A percentile compares a stretch with the other conserved stretches of the same genome.
These are phyloP conservation scores for Blastobasis lacticolella DNA, from an alignment of 2,888 invertebrate genomes.

Conservation along the genomic window DNA sequence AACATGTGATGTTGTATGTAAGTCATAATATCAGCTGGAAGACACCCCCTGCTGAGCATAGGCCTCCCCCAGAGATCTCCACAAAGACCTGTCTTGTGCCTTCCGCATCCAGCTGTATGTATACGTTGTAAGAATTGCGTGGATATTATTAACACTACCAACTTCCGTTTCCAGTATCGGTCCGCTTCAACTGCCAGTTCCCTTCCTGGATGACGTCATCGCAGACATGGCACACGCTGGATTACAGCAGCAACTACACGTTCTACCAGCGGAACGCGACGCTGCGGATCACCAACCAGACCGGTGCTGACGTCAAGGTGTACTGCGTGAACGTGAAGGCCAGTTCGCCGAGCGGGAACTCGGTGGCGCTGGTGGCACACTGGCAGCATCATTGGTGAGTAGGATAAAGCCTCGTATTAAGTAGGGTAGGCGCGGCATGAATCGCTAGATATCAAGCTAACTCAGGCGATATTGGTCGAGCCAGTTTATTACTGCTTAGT, in stretches of 20 bases:
- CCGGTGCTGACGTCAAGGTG: constrained; percentile 77
- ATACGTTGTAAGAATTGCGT: too few relatives aligned
- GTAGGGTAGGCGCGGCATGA: too few relatives aligned
- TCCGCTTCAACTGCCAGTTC: constrained; percentile 87
- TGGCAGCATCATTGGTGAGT: constrained; percentile 71
- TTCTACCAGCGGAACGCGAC: constrained; percentile 89
- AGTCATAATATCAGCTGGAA: too few relatives aligned
- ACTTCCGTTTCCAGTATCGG: constrained; percentile 71
- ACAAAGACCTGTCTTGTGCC: too few relatives aligned
- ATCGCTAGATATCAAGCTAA: too few relatives aligned
- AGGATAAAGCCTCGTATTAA: background rate
- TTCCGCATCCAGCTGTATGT: too few relatives aligned
- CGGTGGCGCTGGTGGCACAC: constrained; percentile 70
- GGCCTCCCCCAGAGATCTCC: too few relatives aligned
- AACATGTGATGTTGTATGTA: too few relatives aligned
- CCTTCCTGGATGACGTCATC: constrained; percentile 90
- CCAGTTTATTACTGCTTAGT: too few relatives aligned
- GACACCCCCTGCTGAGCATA: too few relatives aligned
- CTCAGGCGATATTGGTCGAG: too few relatives aligned
- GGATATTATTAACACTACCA: background rate
- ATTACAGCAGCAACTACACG: constrained; percentile 88
- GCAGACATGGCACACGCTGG: constrained; percentile 91
- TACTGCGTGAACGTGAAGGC: constrained; percentile 78
- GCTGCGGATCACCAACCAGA: constrained; percentile 77
- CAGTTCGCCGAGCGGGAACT: constrained; percentile 66